Conservation (phyloP, 2,888 invertebrate species). For the Graphium colonna region DNA sequence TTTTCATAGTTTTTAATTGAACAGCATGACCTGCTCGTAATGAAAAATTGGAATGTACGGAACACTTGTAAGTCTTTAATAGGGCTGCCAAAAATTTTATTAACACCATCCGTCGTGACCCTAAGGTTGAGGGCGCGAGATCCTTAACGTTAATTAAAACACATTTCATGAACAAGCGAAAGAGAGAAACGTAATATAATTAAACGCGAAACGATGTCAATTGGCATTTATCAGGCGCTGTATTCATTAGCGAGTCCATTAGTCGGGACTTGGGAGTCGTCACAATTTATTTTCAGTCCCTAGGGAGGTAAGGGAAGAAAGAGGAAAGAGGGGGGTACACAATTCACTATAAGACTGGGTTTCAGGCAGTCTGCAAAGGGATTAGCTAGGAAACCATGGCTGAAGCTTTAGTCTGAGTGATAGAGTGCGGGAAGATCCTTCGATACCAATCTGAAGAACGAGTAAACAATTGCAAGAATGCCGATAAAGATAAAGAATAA, state of each 20-base stretch:
- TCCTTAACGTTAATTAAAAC: too few species aligned
- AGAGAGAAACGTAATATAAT: slow-evolving; percentile 6
- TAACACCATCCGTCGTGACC: not conserved
- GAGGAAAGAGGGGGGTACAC: not conserved
- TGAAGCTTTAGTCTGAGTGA: not conserved
- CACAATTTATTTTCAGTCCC: not conserved
- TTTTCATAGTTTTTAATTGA: too few species aligned
- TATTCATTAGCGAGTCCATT: slow-evolving; percentile 21
- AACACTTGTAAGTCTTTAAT: too few species aligned
- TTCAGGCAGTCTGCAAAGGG: not conserved
- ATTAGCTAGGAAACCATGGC: not conserved
- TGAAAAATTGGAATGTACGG: too few species aligned
- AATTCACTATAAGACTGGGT: not conserved
- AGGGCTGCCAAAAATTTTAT: too few species aligned
- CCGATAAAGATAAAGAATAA: too few species aligned
- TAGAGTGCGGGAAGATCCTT: not conserved
- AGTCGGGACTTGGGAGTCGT: not conserved
- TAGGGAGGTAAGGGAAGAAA: too few species aligned
- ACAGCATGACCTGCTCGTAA: too few species aligned
- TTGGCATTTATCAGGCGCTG: slow-evolving; percentile 10
- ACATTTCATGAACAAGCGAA: not conserved
- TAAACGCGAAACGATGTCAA: slow-evolving; percentile 14
- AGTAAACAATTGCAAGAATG: not conserved
- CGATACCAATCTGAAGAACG: not conserved
- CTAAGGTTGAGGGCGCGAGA: too few species aligned